Conservation (phyloP, 1,140 invertebrate species). For the Hypsibius dujardini region DNA sequence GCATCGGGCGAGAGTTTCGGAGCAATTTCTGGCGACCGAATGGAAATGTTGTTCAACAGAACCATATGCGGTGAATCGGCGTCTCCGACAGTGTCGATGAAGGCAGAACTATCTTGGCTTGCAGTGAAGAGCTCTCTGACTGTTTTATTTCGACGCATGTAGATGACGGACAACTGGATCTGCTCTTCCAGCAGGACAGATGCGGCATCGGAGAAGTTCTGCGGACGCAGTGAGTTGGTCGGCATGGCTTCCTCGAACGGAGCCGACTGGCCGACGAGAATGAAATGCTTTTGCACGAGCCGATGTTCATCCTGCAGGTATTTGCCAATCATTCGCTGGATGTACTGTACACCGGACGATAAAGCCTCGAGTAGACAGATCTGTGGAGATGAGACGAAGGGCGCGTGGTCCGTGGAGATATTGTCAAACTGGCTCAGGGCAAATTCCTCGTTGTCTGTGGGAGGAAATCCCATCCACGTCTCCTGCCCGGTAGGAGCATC, state of each 20-base stretch:
- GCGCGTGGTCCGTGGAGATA: constrained; percentile 1
- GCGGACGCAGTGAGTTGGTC: background rate
- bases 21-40: background rate
- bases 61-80: constrained; percentile 4
- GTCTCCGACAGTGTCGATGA: background rate
- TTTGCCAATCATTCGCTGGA: background rate
- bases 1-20: no score
- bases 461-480: background rate
- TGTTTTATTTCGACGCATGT: background rate
- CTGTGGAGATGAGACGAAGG: background rate
- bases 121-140: background rate
- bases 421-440: background rate
- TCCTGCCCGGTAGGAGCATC: background rate
- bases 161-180: background rate
- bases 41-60: constrained; percentile 6
- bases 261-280: constrained; percentile 4
- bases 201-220: background rate
- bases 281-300: background rate
- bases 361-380: background rate
- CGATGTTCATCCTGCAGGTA: background rate
- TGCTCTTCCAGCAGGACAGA: background rate
- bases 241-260: background rate
- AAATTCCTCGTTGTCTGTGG: background rate
- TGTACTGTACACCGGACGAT: background rate
- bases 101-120: background rate